Conservation (phyloP, 1,140 invertebrate genomes). For the Saxidomus purpurata region DNA sequence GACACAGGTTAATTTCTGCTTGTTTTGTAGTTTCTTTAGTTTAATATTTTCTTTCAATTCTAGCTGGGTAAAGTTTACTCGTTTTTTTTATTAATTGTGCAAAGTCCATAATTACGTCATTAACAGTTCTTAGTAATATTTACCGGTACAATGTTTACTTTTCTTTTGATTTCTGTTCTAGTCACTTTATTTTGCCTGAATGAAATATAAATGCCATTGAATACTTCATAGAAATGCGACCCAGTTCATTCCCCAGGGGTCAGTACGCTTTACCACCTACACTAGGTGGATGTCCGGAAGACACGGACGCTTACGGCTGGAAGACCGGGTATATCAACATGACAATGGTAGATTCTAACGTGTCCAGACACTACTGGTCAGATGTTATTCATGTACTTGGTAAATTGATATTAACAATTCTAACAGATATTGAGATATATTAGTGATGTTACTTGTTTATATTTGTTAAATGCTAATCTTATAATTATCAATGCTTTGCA, state of each 20-base stretch:
- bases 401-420: too few species aligned
- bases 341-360: not conserved
- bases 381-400: conserved; percentile 13
- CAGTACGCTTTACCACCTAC: not conserved
- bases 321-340: not conserved
- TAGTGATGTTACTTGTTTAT: not conserved
- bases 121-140: not conserved
- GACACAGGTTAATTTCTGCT: not conserved
- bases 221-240: not conserved
- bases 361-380: conserved; percentile 9
- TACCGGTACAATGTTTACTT: not conserved
- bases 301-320: not conserved
- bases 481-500: too few species aligned
- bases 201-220: not conserved
- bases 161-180: not conserved
- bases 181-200: not conserved
- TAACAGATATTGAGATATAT: too few species aligned
- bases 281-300: conserved; percentile 7
- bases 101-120: not conserved
- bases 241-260: not conserved
- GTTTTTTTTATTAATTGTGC: not conserved
- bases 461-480: too few species aligned
- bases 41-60: not conserved
- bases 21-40: not conserved
- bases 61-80: not conserved